These are phyloP conservation scores for Oxystoma pomonae DNA, from an alignment of 2,888 invertebrate species.

Conservation along the genomic window DNA sequence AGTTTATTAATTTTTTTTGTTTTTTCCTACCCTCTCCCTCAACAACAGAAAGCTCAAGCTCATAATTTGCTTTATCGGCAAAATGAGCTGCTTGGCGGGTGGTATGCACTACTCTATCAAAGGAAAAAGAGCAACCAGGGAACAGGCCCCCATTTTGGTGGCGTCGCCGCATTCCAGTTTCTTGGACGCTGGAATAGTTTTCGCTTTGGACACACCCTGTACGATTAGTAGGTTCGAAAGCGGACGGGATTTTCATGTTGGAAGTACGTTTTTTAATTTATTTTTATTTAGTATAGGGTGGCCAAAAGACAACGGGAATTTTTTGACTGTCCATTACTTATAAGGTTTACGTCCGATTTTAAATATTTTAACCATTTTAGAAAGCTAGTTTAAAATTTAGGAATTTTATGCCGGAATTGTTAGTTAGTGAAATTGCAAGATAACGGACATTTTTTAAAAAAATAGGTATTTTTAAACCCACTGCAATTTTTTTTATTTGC, in stretches of 20 bases:
- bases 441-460: too few relatives aligned
- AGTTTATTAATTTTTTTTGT: conserved; percentile 1
- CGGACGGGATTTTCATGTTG: conserved; percentile 75
- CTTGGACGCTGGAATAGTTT: conserved; percentile 82
- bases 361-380: too few relatives aligned
- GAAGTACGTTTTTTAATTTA: conserved; percentile 62
- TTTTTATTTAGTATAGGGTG: not conserved
- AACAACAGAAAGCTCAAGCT: conserved; percentile 59
- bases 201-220: conserved; percentile 76
- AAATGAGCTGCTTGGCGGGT: conserved; percentile 69
- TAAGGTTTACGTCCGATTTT: too few relatives aligned
- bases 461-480: too few relatives aligned
- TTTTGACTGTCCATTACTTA: too few relatives aligned
- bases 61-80: conserved; percentile 68
- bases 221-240: conserved; percentile 81
- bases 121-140: conserved; percentile 69
- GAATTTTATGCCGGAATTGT: too few relatives aligned
- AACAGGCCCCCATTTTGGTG: conserved; percentile 81
- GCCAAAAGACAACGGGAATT: too few relatives aligned
- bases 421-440: too few relatives aligned
- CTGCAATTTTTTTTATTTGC: too few relatives aligned
- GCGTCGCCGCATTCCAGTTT: conserved; percentile 88
- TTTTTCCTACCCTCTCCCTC: too few relatives aligned
- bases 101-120: conserved; percentile 74
- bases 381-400: too few relatives aligned